Evolutionary conservation across 2,797 vertebrate genomes (phyloP).

Genomic region (Capromys pilorides): DNA sequence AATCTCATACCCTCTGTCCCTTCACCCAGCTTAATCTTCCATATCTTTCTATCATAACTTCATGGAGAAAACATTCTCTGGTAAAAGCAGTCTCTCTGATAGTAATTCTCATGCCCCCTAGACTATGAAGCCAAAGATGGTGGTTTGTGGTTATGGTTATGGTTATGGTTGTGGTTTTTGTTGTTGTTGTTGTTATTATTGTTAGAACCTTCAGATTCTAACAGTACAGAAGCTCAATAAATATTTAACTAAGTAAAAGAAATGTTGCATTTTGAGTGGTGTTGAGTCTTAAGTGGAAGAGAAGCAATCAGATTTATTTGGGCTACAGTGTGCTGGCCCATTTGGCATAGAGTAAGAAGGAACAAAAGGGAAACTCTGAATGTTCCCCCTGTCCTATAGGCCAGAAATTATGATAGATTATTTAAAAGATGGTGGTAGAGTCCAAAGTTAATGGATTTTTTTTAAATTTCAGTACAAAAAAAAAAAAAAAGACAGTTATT

Average conservation of each 20-base stretch:
- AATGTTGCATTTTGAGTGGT: not conserved
- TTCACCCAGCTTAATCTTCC: not conserved
- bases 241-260: not conserved
- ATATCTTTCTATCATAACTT: not conserved
- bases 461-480: not conserved
- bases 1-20: not conserved
- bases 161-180: not conserved
- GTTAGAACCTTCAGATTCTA: not conserved
- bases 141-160: not conserved
- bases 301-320: not conserved
- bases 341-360: not conserved
- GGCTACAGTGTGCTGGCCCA: not conserved
- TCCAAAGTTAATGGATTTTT: not conserved
- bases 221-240: not conserved
- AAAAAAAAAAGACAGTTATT: not conserved
- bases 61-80: not conserved
- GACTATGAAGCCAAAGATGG: not conserved
- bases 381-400: not conserved
- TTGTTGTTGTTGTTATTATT: not conserved
- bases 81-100: not conserved
- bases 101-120: not conserved
- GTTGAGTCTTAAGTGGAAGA: not conserved
- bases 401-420: not conserved
- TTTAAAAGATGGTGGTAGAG: not conserved
- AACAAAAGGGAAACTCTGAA: not conserved